phyloP scores from a whole-genome alignment of 2,797 vertebrate genomes.

The Tokudaia muenninki region DNA sequence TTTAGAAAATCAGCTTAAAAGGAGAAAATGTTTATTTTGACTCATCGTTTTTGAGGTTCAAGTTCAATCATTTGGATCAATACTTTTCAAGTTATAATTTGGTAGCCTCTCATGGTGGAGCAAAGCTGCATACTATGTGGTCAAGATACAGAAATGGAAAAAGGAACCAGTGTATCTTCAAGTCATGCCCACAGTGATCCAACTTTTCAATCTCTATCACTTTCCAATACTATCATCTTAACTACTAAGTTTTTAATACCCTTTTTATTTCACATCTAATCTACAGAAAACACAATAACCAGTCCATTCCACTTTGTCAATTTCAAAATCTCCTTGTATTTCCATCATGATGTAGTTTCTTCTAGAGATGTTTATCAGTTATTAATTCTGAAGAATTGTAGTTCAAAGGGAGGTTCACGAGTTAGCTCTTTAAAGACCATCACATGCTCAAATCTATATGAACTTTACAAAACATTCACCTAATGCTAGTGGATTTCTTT shows the following conservation, averaged over 20 bases:
- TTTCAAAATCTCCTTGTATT: not conserved
- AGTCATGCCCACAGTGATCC: not conserved
- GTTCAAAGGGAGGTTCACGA: not conserved
- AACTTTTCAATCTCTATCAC: not conserved
- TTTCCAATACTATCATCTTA: not conserved
- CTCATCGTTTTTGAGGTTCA: not conserved
- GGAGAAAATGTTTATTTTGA: not conserved
- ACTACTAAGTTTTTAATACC: not conserved
- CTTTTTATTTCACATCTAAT: not conserved
- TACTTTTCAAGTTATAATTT: not conserved
- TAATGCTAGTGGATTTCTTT: not conserved
- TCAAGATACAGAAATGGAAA: not conserved
- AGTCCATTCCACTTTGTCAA: not conserved
- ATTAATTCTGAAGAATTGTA: not conserved
- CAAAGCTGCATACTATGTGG: not conserved
- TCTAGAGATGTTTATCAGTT: not conserved
- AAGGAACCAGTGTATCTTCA: no score
- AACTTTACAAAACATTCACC: not conserved
- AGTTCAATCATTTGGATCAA: no score
- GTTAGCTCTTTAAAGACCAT: not conserved
- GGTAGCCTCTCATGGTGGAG: not conserved
- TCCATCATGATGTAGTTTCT: not conserved
- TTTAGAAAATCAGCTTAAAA: not conserved
- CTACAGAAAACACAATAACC: not conserved
- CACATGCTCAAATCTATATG: not conserved